Base-by-base conservation (phyloP, 2,113 vertebrate genomes). In the Gallinago media region DNA sequence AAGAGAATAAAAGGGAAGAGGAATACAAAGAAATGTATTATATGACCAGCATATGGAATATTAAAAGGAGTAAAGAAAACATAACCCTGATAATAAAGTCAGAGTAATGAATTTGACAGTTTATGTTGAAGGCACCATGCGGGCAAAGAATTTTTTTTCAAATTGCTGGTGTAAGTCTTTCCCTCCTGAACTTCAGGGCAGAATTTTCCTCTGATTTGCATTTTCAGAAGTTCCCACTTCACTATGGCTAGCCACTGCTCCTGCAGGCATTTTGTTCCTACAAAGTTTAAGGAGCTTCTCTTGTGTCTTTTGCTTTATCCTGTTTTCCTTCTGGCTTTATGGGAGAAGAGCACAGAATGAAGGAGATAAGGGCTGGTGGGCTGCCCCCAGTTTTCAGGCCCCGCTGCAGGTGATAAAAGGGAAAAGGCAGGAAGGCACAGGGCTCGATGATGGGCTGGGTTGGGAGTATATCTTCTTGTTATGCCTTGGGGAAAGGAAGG, bases 11-110 rank as follows among this genome's bases (percentile, higher is more conserved):
- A 97, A 96, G 92, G 56, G 94, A 83, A 83, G 84, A 93, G 42
- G 71, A 96, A 95, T 94, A 97, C 96, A 97, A 97, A 97, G 96
- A 97, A 94, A 93, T 80, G 92, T 90, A 97, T 97, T 97, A 92
- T 97, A 97, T 91, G 96, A 94, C 96, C 97, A 96, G 96, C 97
- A 94, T 97, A 97, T 97, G 96, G 96, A 97, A 97, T 97, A 97
- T 97, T 97, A 96, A 97, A 97, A 93, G 82, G 86, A 95, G 97
- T 97, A 96, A 97, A 93, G 93, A 95, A 97, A 97, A 97, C 81
- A 95, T 96, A 96, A 88, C 87, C 78, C 91, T 94, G 86, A 95
- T 95, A 97, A 97, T 96, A 96, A 97, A 97, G 81, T 96, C 86
- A 93, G 82, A 96, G 89, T 96, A 95, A 96, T 92, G 94, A 94